These are phyloP conservation scores for Mirza zaza DNA, from an alignment of 2,113 vertebrate genomes.

Conservation along the genomic window DNA sequence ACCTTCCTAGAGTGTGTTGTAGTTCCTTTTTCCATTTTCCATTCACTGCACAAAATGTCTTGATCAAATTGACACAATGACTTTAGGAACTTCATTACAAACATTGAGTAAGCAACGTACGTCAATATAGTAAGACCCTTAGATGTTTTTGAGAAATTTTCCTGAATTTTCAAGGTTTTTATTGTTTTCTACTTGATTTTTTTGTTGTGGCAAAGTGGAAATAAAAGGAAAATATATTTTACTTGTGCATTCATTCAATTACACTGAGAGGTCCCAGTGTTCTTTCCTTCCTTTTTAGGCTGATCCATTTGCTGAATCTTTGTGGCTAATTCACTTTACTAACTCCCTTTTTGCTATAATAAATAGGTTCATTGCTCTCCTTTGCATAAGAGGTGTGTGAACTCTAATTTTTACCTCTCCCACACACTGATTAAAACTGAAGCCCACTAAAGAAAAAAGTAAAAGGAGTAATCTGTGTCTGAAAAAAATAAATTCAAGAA, in stretches of 20 bases:
- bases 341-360: not conserved
- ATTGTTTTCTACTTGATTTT: constrained; percentile 1
- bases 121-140: not conserved
- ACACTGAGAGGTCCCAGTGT: not conserved
- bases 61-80: not conserved
- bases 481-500: not conserved
- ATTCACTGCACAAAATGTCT: not conserved
- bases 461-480: not conserved
- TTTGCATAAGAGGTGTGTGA: not conserved
- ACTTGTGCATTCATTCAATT: not conserved
- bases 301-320: not conserved
- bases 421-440: not conserved
- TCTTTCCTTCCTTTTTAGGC: not conserved
- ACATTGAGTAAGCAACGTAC: not conserved
- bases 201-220: not conserved
- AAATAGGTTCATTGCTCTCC: not conserved
- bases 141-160: not conserved
- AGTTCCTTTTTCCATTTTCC: not conserved
- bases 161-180: constrained; percentile 2
- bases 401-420: not conserved
- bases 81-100: not conserved
- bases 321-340: not conserved
- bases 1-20: not conserved
- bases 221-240: not conserved
- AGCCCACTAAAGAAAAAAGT: not conserved